A percentile compares a stretch with the other conserved stretches of the same genome.
Conservation (phyloP, 2,888 invertebrate species). For the Sesia bembeciformis region DNA sequence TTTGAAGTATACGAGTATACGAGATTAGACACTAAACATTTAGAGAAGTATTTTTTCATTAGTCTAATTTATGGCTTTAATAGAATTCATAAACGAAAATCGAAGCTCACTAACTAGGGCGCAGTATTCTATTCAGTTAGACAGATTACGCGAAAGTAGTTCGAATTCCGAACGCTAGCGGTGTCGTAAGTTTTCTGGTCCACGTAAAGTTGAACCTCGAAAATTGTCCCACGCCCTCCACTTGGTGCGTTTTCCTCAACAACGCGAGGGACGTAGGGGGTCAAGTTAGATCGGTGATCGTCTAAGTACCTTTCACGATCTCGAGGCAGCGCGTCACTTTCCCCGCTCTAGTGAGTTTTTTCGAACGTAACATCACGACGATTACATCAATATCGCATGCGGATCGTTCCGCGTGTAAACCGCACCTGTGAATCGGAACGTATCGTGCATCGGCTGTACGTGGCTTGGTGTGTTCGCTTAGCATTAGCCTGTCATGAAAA, state of each 20-base stretch:
- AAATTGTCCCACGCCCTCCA: slow-evolving; percentile 30
- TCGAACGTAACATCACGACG: slow-evolving; percentile 59
- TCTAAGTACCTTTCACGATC: slow-evolving; percentile 69
- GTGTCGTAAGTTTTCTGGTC: slow-evolving; percentile 60
- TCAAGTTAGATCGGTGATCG: slow-evolving; percentile 40
- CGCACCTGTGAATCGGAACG: slow-evolving; percentile 44
- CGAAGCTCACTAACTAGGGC: slow-evolving; percentile 39
- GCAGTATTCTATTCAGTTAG: slow-evolving; percentile 41
- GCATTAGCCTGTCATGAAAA: no score
- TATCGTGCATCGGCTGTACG: slow-evolving; percentile 5
- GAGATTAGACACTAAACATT: no score
- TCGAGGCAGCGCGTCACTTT: slow-evolving; percentile 64
- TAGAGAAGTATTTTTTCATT: no score
- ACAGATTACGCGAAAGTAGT: slow-evolving; percentile 71
- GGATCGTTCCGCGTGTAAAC: slow-evolving; percentile 49
- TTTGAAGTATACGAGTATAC: no score
- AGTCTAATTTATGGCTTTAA: no score
- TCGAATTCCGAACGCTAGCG: slow-evolving; percentile 58
- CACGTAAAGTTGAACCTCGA: slow-evolving; percentile 35
- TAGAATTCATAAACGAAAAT: slow-evolving; percentile 8
- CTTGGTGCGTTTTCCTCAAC: slow-evolving; percentile 11
- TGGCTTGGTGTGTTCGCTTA: no score
- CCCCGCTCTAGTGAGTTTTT: slow-evolving; percentile 67
- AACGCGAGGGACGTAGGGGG: slow-evolving; percentile 30
- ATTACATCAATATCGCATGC: slow-evolving; percentile 69